phyloP scores from a whole-genome alignment of 1,140 invertebrate species.

The Vanessa atalanta region DNA sequence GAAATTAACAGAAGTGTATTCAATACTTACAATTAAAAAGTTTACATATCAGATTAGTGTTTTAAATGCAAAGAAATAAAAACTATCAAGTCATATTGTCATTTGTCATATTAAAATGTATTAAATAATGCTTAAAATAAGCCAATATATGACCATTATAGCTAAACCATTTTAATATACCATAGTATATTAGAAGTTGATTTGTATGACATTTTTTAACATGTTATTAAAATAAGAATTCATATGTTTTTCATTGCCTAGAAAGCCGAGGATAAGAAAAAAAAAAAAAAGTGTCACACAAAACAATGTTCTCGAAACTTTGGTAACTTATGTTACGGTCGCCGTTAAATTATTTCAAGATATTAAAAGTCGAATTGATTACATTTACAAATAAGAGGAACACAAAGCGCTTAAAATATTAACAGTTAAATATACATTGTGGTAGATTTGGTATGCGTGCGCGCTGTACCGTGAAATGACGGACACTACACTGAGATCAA shows the following conservation, averaged over 20 bases:
- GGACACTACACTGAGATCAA: slow-evolving; percentile 66
- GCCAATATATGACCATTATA: not conserved
- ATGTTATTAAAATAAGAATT: not conserved
- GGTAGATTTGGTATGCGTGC: slow-evolving; percentile 72
- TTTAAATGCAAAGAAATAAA: slow-evolving; percentile 9
- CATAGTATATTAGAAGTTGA: not conserved
- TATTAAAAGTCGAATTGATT: slow-evolving; percentile 32
- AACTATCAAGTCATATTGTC: slow-evolving; percentile 2
- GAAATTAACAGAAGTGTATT: not conserved
- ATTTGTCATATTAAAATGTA: not conserved
- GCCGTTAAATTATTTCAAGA: not conserved
- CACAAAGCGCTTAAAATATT: slow-evolving; percentile 67
- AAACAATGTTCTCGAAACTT: not conserved
- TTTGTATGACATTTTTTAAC: slow-evolving; percentile 13
- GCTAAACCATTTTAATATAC: not conserved
- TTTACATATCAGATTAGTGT: slow-evolving; percentile 2
- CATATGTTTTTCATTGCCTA: too few species aligned
- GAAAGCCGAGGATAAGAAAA: not conserved
- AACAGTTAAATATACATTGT: slow-evolving; percentile 68
- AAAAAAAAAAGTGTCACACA: slow-evolving; percentile 1
- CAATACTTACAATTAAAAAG: not conserved
- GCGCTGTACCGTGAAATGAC: slow-evolving; percentile 51
- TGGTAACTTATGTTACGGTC: slow-evolving; percentile 29
- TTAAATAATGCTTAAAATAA: not conserved
- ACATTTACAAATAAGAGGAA: slow-evolving; percentile 73